These are phyloP conservation scores for Carlito syrichta DNA, from an alignment of 2,113 vertebrate genomes.

Conservation along the genomic window DNA sequence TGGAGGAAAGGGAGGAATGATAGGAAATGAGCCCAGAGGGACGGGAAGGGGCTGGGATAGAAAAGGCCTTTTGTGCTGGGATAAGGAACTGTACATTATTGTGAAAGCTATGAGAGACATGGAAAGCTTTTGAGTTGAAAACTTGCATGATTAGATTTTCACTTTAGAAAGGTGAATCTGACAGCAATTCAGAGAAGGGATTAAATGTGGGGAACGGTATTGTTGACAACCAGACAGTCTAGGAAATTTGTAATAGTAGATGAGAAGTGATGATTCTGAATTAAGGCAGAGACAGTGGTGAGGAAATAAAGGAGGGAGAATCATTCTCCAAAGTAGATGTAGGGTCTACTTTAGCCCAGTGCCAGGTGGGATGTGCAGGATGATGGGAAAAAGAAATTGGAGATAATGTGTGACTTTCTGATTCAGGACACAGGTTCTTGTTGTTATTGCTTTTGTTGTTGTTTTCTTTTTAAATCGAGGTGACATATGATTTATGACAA, in stretches of 20 bases:
- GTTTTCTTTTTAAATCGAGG: neutral
- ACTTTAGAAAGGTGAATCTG: neutral
- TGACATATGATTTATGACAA: neutral
- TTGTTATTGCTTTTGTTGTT: neutral
- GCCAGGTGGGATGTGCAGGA: neutral
- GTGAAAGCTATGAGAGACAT: neutral
- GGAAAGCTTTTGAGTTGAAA: constrained; percentile 1
- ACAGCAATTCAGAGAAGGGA: neutral
- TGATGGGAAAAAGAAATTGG: neutral
- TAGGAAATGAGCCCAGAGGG: neutral
- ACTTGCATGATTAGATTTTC: neutral
- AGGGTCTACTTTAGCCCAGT: neutral
- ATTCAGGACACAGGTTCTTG: neutral
- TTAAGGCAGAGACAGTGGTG: neutral
- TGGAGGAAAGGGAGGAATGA: neutral
- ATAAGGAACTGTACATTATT: neutral
- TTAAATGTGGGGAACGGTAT: neutral
- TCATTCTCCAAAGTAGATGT: neutral
- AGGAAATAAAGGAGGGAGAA: neutral
- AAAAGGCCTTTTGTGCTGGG: neutral
- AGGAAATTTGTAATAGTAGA: neutral
- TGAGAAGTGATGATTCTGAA: neutral
- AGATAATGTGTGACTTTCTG: neutral
- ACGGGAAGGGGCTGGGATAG: neutral
- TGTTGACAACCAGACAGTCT: neutral